A percentile compares a stretch with the other conserved stretches of the same genome.
Evolutionary conservation across 2,888 invertebrate genomes (phyloP).

Genomic region (Calephelis perditalis): DNA sequence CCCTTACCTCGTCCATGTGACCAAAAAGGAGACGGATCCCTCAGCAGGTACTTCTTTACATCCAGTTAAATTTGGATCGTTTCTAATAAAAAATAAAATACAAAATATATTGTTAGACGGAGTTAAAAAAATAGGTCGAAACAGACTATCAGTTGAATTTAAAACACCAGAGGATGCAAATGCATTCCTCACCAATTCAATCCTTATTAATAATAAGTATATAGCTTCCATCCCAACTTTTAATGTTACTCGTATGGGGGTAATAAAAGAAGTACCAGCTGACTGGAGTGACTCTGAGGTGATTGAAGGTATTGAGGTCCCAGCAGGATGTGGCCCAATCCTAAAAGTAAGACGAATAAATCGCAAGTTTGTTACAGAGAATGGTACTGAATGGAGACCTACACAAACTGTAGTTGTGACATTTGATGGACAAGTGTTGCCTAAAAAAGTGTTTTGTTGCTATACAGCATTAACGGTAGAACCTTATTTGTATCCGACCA

Average conservation of each 20-base stretch:
- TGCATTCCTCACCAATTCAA: no score
- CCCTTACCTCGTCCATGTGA: not conserved
- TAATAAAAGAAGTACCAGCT: slow-evolving; percentile 3
- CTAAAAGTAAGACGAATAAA: not conserved
- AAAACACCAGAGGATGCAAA: no score
- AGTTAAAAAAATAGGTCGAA: not conserved
- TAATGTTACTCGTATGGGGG: slow-evolving; percentile 4
- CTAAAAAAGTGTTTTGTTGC: no score
- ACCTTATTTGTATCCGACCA: not conserved
- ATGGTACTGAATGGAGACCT: not conserved
- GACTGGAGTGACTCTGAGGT: slow-evolving; percentile 6
- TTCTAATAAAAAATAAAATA: not conserved
- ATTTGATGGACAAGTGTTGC: no score
- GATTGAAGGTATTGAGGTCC: not conserved
- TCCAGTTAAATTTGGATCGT: no score
- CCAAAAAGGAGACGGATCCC: no score
- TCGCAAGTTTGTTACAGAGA: not conserved
- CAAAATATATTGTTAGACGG: not conserved
- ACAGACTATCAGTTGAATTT: no score
- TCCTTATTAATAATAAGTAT: no score
- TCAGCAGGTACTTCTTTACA: no score
- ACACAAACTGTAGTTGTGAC: no score
- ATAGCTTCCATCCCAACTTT: not conserved
- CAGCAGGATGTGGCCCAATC: not conserved
- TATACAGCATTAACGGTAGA: not conserved